Base-by-base conservation (phyloP, 2,797 vertebrate species). In the Acestrorhynchus altus region DNA sequence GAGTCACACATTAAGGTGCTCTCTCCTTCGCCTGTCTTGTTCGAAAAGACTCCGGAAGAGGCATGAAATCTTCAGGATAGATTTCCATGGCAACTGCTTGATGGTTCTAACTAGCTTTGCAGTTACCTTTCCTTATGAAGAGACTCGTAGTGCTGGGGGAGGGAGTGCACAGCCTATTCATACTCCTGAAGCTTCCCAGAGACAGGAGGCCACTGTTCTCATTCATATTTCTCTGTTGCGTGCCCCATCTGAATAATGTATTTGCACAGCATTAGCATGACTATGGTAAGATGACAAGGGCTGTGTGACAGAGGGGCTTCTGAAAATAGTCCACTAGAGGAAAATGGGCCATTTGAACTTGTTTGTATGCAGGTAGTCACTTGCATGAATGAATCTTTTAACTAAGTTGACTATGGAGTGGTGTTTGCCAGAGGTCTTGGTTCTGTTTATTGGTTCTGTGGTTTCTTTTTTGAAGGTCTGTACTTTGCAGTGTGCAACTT, bases 81-180 rank as follows among this genome's bases (percentile, higher is more conserved):
- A 90, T 93, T 91, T 67, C 90, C 83, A 93, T 93, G 88, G 92
- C 85, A 90, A 93, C 92, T 79, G 80, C 85, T 85, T 71, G 67
- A 66, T 59, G 49, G 20, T 9, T 40, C 71, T 68, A 61, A 63
- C 72, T 54, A 39, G 71, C 26, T 68, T 24, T 66, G 66, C 64
- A 59, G 72, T 75, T 80, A 75, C 57, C 70, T 70, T 68, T 9
- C 79, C 84, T 87, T 81, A 60, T 87, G 78, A 80, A 80, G 79
- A 80, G 77, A 83, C 18, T 40, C 28, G 12, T 39, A 31, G 26
- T 52, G 28, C 8, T 4, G 35, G 42, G 49, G 26, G 46, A 35
- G 22, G 35, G 9, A 26, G 51, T 15, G 28, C 20, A 73, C 12
- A 39, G 40, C 28, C 64, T 63, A 68, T 20, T 40, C 39, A 20